phyloP scores from a whole-genome alignment of 1,140 invertebrate species.

The Caenorhabditis inopinata region DNA sequence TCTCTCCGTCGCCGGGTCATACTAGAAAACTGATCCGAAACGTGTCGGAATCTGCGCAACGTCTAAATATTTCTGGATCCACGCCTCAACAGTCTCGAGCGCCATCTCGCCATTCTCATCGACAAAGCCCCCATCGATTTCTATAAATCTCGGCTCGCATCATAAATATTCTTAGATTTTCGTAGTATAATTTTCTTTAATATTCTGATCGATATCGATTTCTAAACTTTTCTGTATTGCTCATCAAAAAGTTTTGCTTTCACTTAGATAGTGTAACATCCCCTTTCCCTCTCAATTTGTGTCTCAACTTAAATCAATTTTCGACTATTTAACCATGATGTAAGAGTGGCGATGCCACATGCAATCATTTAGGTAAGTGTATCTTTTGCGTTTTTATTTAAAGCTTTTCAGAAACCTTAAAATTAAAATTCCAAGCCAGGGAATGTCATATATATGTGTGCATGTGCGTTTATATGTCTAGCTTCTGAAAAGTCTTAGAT shows the following conservation, averaged over 20 bases:
- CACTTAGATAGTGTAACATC: background rate
- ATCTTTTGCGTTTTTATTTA: too few species aligned
- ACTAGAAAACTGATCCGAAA: conserved; percentile 31
- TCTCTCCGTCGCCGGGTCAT: conserved; percentile 42
- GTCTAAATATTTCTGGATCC: background rate
- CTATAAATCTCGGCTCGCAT: background rate
- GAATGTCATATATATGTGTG: background rate
- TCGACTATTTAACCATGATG: background rate
- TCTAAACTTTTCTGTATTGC: conserved; percentile 18
- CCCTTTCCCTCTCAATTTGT: background rate
- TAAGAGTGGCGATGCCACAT: background rate
- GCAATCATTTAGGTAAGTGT: background rate
- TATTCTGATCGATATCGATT: too few species aligned
- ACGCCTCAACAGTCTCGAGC: conserved; percentile 24
- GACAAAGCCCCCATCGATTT: conserved; percentile 37
- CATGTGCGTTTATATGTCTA: conserved; percentile 11
- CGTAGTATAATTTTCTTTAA: background rate
- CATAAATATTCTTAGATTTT: background rate
- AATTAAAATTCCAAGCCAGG: conserved; percentile 24
- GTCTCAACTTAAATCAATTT: background rate
- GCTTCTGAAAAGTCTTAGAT: too few species aligned
- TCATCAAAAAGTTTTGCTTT: background rate
- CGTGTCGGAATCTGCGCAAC: conserved; percentile 23
- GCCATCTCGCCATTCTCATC: conserved; percentile 20
- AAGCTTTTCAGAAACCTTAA: background rate